phyloP scores from a whole-genome alignment of 2,888 invertebrate species.

The Ophion ventricosus region DNA sequence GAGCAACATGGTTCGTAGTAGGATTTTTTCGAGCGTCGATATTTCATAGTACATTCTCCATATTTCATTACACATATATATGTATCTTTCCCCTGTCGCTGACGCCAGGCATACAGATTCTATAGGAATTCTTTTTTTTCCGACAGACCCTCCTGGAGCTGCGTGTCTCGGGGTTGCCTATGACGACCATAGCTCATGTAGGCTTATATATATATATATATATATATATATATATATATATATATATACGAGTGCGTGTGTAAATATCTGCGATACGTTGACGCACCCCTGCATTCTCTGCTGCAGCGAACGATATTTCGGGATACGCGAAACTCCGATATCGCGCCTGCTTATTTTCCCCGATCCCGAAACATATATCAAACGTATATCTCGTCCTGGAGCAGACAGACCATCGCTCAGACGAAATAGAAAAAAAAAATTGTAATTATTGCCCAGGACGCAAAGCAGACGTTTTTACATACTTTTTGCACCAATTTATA shows the following conservation, averaged over 20 bases:
- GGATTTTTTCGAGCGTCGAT: too few species aligned
- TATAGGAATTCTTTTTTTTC: constrained; percentile 25
- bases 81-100: too few species aligned
- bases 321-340: background rate
- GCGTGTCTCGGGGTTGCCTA: constrained; percentile 57
- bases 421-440: too few species aligned
- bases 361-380: too few species aligned
- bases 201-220: background rate
- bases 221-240: constrained; percentile 2
- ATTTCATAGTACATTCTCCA: background rate
- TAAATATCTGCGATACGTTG: background rate
- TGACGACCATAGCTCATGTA: constrained; percentile 39
- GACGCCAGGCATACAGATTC: background rate
- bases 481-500: background rate
- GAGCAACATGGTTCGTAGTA: too few species aligned
- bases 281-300: background rate
- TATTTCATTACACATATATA: background rate
- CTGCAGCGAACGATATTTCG: constrained; percentile 46
- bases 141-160: constrained; percentile 37
- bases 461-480: background rate
- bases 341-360: too few species aligned
- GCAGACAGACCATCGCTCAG: too few species aligned
- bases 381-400: too few species aligned
- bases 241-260: too few species aligned
- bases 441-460: too few species aligned